Evolutionary conservation across 2,888 invertebrate genomes (phyloP).

Genomic region (Formica aserva): DNA sequence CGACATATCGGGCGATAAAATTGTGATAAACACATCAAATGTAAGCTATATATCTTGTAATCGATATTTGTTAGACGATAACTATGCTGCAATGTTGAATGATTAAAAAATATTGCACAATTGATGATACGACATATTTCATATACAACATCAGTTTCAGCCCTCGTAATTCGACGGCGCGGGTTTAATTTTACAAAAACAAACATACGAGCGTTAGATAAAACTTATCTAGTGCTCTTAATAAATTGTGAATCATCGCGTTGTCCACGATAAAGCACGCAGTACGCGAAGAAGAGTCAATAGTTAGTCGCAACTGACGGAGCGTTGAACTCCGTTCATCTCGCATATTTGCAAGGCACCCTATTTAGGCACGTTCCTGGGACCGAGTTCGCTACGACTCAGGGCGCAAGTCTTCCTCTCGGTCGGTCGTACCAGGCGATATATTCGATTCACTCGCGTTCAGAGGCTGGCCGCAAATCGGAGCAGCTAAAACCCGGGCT

Average conservation of each 20-base stretch:
- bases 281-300: background rate
- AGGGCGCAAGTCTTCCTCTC: constrained; percentile 75
- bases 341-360: background rate
- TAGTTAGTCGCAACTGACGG: background rate
- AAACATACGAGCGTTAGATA: constrained; percentile 1
- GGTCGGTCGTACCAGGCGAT: constrained; percentile 69
- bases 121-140: background rate
- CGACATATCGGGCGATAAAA: background rate
- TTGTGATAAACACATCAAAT: background rate
- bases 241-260: constrained; percentile 8
- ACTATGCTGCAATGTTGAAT: background rate
- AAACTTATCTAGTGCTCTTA: constrained; percentile 31
- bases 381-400: constrained; percentile 55
- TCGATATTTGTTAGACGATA: constrained; percentile 10
- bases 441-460: constrained; percentile 70
- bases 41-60: background rate
- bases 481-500: constrained; percentile 34
- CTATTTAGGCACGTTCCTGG: constrained; percentile 58
- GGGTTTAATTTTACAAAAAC: background rate
- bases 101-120: background rate
- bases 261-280: background rate
- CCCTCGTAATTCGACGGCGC: background rate
- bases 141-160: background rate
- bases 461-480: constrained; percentile 67
- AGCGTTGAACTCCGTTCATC: constrained; percentile 4